Conservation (phyloP, 1,140 invertebrate species). For the Drosophila varians region DNA sequence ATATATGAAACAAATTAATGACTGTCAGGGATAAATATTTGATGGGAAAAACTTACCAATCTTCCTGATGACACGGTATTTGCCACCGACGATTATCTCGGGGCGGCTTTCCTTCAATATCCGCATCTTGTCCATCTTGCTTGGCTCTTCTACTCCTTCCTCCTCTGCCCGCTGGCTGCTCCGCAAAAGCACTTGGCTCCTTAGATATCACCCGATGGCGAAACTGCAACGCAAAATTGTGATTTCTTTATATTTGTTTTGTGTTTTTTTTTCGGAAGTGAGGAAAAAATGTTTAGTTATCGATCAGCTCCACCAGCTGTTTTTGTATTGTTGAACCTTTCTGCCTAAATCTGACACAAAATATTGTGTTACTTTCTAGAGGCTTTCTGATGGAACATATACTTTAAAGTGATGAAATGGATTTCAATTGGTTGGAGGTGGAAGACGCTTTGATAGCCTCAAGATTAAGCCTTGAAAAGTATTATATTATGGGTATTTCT, state of each 20-base stretch:
- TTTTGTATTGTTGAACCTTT: too few species aligned
- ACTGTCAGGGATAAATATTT: too few species aligned
- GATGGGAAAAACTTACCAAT: constrained; percentile 86
- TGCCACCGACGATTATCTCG: constrained; percentile 93
- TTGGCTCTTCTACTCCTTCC: constrained; percentile 40
- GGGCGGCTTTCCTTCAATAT: constrained; percentile 78
- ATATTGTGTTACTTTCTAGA: too few species aligned
- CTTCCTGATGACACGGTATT: constrained; percentile 97
- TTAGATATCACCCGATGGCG: neutral
- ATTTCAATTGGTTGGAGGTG: too few species aligned
- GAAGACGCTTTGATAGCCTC: too few species aligned
- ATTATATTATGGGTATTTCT: too few species aligned
- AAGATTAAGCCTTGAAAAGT: too few species aligned
- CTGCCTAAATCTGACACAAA: too few species aligned
- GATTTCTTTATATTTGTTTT: neutral
- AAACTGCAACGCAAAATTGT: neutral
- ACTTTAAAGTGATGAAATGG: too few species aligned
- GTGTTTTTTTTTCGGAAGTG: neutral
- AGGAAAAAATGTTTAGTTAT: neutral
- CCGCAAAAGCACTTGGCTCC: constrained; percentile 8
- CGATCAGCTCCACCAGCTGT: neutral
- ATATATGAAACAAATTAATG: neutral
- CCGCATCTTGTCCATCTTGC: constrained; percentile 78
- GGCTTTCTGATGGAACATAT: too few species aligned
- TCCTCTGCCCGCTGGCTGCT: constrained; percentile 31